phyloP scores from a whole-genome alignment of 2,113 vertebrate species.

The Empidonax alnorum region DNA sequence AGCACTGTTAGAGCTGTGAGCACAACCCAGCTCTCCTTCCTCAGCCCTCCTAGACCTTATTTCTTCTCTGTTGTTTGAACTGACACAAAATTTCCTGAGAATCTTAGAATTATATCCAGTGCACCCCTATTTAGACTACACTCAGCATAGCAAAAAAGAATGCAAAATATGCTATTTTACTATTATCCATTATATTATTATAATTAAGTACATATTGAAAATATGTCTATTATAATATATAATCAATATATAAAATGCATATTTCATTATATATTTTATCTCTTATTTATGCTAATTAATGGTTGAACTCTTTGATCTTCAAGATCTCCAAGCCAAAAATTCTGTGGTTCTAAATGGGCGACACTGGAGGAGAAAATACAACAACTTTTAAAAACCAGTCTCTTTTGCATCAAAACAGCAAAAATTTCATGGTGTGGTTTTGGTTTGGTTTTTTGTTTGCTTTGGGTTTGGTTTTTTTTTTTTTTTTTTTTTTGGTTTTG shows the following conservation, averaged over 20 bases:
- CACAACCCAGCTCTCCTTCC: not conserved
- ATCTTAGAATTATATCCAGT: not conserved
- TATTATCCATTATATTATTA: not conserved
- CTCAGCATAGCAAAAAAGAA: not conserved
- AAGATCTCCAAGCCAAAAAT: not conserved
- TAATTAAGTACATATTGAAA: too few species aligned
- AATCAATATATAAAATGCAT: too few species aligned
- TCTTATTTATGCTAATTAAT: not conserved
- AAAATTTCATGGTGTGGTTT: not conserved
- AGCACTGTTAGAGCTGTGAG: not conserved
- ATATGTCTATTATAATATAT: too few species aligned
- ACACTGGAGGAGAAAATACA: not conserved
- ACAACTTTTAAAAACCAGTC: not conserved
- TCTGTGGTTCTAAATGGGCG: not conserved
- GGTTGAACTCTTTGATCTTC: not conserved
- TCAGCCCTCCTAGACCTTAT: not conserved
- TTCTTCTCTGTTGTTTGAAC: not conserved
- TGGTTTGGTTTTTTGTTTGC: too few species aligned
- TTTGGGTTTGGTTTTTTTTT: too few species aligned
- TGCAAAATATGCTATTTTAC: not conserved
- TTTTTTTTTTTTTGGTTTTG: too few species aligned
- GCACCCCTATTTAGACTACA: rapidly evolving
- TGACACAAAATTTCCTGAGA: not conserved
- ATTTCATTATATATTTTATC: not conserved
- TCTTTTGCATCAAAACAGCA: not conserved